A percentile compares a stretch with the other conserved stretches of the same genome.
These are phyloP conservation scores for Garra rufa DNA, from an alignment of 2,113 vertebrate species.

Conservation along the genomic window DNA sequence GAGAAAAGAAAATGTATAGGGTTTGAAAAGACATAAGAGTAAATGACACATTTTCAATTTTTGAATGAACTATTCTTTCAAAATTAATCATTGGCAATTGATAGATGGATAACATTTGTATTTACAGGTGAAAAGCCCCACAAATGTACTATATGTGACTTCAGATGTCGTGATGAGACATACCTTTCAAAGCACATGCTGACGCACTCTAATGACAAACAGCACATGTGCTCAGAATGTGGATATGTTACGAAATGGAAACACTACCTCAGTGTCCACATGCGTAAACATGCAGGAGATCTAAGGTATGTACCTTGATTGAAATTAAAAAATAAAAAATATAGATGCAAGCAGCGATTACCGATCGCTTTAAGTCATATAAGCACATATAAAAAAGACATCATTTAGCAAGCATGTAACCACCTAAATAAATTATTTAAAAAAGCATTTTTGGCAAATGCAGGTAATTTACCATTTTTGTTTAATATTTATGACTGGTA, in stretches of 20 bases:
- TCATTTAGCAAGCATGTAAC: too few relatives aligned
- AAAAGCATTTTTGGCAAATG: too few relatives aligned
- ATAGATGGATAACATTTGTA: not conserved
- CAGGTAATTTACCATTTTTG: too few relatives aligned
- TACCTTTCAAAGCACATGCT: conserved; percentile 98
- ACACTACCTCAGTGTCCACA: conserved; percentile 93
- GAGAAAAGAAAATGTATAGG: not conserved
- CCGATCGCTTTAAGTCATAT: too few relatives aligned
- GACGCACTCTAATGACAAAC: conserved; percentile 89
- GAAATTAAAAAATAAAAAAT: not conserved
- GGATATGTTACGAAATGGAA: conserved; percentile 99
- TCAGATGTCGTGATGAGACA: conserved; percentile 92
- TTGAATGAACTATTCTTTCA: not conserved
- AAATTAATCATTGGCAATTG: not conserved
- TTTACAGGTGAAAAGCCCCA: conserved; percentile 91
- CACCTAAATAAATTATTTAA: too few relatives aligned
- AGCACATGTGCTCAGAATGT: conserved; percentile 96
- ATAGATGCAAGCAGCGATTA: too few relatives aligned
- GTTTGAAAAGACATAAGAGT: not conserved
- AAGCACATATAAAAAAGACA: too few relatives aligned
- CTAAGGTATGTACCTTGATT: conserved; percentile 80
- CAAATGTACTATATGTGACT: conserved; percentile 92
- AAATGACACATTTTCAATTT: not conserved
- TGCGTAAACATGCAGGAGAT: conserved; percentile 97
- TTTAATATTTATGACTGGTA: too few relatives aligned